Base-by-base conservation (phyloP, 2,797 vertebrate genomes). In the Adelosebastes latens region DNA sequence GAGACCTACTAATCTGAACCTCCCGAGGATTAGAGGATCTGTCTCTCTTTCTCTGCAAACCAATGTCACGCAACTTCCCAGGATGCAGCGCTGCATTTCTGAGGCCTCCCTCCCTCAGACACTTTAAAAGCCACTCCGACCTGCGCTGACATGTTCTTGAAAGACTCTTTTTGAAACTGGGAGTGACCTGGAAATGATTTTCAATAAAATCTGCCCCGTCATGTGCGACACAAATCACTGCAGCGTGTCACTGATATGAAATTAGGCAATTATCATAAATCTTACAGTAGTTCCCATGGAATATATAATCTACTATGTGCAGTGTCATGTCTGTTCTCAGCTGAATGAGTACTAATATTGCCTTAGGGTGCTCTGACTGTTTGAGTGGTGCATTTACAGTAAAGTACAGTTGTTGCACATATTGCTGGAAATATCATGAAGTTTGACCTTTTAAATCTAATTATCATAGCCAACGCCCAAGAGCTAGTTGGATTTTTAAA, bases 101-200 rank as follows among this genome's bases (percentile, higher is more conserved):
- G 69, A 87, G 74, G 69, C 81, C 87, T 91, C 79, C 79, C 32
- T 81, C 42, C 42, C 42, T 18, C 71, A 78, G 60, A 78, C 72
- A 25, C 67, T 84, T 56, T 65, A 73, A 81, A 85, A 85, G 83
- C 84, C 89, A 86, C 76, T 59, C 7, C 1, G 11, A 87, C 94
- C 83, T 91, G 92, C 61, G 6, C 82, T 46, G 87, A 85, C 94
- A 79, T 75, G 93, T 91, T 81, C 72, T 55, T 10, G 39, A 42
- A 39, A 81, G 66, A 70, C 80, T 65, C 6, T 20, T 46, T 42
- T 13, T 56, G 78, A 66, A 85, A 84, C 65, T 83, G 80, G 84
- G 86, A 90, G 87, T 42, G 80, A 93, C 81, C 81, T 75, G 83
- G 64, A 90, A 88, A 88, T 87, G 66, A 87, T 91, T 90, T 90